Percentiles rank a stretch among this genome's conserved stretches.
These are phyloP conservation scores for Centropristis striata DNA, from an alignment of 2,113 vertebrate species.

Conservation along the genomic window DNA sequence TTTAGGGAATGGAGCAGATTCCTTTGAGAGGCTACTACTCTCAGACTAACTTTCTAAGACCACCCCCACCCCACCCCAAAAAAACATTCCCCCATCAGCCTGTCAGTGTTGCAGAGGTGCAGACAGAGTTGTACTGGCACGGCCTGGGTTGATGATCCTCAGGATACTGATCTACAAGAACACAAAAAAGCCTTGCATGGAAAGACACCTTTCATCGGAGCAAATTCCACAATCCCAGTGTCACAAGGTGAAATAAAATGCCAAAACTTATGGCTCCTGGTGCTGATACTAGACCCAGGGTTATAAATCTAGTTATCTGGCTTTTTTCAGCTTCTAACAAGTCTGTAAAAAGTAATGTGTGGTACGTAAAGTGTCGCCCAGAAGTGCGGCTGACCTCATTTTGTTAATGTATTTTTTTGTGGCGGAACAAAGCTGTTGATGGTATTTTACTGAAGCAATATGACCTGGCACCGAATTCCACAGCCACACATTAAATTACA, in stretches of 20 bases:
- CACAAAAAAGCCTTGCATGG: constrained; percentile 51
- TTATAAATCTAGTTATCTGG: constrained; percentile 73
- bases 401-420: constrained; percentile 71
- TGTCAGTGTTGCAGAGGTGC: constrained; percentile 62
- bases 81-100: constrained; percentile 60
- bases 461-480: constrained; percentile 71
- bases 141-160: constrained; percentile 63
- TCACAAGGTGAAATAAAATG: constrained; percentile 46
- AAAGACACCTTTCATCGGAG: constrained; percentile 56
- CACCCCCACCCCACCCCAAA: constrained; percentile 25
- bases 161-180: constrained; percentile 57
- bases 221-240: constrained; percentile 49
- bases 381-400: constrained; percentile 69
- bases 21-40: constrained; percentile 64
- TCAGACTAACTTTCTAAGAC: constrained; percentile 56
- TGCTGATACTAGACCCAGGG: constrained; percentile 33
- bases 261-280: constrained; percentile 44
- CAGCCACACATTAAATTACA: constrained; percentile 79
- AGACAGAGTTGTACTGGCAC: constrained; percentile 76
- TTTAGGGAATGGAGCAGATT: constrained; percentile 69
- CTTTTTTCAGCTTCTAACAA: constrained; percentile 51
- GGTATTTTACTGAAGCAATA: constrained; percentile 78
- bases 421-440: constrained; percentile 82
- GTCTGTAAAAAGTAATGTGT: constrained; percentile 64
- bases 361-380: constrained; percentile 41